Percentiles rank a stretch among this genome's conserved stretches.
These are phyloP conservation scores for Drosophila micromelanica DNA, from an alignment of 1,140 invertebrate genomes.

Conservation along the genomic window DNA sequence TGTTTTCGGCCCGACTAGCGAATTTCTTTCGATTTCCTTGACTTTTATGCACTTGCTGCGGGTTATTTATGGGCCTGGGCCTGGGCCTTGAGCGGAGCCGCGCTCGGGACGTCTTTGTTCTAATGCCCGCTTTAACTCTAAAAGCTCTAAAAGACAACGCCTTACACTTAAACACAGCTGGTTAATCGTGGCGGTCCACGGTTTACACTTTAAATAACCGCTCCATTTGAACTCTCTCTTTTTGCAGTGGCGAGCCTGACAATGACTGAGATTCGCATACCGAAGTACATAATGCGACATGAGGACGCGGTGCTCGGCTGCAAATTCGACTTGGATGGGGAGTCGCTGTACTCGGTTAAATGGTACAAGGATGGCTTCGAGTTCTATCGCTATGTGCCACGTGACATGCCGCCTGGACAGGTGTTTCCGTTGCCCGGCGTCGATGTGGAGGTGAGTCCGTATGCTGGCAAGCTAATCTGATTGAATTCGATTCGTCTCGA, in stretches of 20 bases:
- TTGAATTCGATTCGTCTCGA: not conserved
- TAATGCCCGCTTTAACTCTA: constrained; percentile 65
- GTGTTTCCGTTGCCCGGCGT: constrained; percentile 91
- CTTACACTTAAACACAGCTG: constrained; percentile 9
- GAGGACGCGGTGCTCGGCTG: constrained; percentile 90
- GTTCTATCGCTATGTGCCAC: constrained; percentile 93
- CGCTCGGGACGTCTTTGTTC: constrained; percentile 40
- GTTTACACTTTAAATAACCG: constrained; percentile 32
- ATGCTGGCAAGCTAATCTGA: constrained; percentile 4
- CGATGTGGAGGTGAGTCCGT: constrained; percentile 91
- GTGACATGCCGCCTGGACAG: constrained; percentile 89
- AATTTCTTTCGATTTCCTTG: constrained; percentile 80
- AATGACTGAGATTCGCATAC: constrained; percentile 88
- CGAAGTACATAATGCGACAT: constrained; percentile 88
- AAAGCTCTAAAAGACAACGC: constrained; percentile 29
- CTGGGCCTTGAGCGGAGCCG: constrained; percentile 64
- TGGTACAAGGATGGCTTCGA: constrained; percentile 95
- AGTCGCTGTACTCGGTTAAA: constrained; percentile 93
- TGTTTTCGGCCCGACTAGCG: constrained; percentile 58
- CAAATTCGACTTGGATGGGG: constrained; percentile 91
- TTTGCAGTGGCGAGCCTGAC: constrained; percentile 85
- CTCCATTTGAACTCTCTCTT: constrained; percentile 5
- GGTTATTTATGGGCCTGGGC: constrained; percentile 74
- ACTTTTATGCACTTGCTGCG: constrained; percentile 80
- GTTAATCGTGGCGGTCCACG: constrained; percentile 31